Percentiles rank a stretch among this genome's conserved stretches.
Evolutionary conservation across 2,113 vertebrate species (phyloP).

Genomic region (Corythornis cristatus): DNA sequence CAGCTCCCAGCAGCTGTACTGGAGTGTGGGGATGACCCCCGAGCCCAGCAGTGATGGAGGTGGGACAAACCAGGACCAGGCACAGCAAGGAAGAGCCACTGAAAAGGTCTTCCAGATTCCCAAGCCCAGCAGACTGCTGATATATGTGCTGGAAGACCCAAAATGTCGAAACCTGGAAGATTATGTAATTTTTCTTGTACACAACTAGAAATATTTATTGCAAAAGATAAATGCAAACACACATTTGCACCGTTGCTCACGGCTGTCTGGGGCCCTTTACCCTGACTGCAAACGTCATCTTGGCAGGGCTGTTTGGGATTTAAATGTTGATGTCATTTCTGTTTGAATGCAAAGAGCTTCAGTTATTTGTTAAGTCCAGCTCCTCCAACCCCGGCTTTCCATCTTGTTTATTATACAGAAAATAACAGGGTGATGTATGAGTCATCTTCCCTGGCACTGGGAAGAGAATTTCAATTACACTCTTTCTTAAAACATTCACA

Average conservation of each 20-base stretch:
- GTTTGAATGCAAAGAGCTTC: constrained; percentile 36
- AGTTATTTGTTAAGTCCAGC: constrained; percentile 39
- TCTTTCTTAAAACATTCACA: constrained; percentile 4
- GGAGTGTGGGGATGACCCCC: neutral
- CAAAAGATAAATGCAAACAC: constrained; percentile 24
- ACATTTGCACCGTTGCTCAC: neutral
- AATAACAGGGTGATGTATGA: neutral
- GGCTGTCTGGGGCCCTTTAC: neutral
- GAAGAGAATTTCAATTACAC: constrained; percentile 58
- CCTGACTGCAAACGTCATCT: neutral
- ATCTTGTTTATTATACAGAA: constrained; percentile 20
- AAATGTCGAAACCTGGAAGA: neutral
- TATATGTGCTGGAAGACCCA: neutral
- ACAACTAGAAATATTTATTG: constrained; percentile 31
- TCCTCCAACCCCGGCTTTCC: neutral
- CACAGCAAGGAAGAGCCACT: neutral
- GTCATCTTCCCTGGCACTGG: neutral
- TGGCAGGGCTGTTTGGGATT: constrained; percentile 22
- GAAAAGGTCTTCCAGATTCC: neutral
- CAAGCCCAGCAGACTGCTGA: neutral
- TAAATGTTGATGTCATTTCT: constrained; percentile 41
- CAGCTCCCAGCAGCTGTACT: neutral
- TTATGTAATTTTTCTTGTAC: neutral
- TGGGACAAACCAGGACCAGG: rapidly evolving
- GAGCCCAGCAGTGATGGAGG: neutral